Evolutionary conservation across 2,888 invertebrate species (phyloP).

Genomic region (Noctua janthe): DNA sequence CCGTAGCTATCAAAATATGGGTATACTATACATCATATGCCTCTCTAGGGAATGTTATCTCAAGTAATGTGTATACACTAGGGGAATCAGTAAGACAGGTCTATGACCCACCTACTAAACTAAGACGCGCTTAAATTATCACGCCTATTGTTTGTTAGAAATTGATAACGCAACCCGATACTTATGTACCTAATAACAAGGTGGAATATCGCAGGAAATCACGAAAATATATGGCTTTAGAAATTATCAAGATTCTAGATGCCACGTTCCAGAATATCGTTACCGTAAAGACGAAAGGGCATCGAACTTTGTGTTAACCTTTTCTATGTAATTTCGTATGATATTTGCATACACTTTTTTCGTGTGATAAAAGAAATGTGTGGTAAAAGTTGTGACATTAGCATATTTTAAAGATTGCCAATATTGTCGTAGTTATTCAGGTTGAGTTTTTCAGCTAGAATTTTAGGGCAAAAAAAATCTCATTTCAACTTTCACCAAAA

Average conservation of each 20-base stretch:
- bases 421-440: background rate
- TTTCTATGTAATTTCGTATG: slow-evolving; percentile 28
- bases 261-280: slow-evolving; percentile 47
- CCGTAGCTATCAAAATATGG: background rate
- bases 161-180: slow-evolving; percentile 21
- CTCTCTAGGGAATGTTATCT: background rate
- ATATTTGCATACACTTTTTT: slow-evolving; percentile 32
- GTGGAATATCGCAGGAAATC: slow-evolving; percentile 17
- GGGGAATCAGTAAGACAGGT: background rate
- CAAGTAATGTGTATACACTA: background rate
- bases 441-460: background rate
- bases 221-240: slow-evolving; percentile 36
- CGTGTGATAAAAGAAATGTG: background rate
- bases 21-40: background rate
- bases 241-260: slow-evolving; percentile 55
- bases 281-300: slow-evolving; percentile 38
- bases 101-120: background rate
- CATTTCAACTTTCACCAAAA: background rate
- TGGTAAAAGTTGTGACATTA: background rate
- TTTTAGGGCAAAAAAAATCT: background rate
- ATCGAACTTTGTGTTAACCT: slow-evolving; percentile 37
- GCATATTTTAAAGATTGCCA: background rate
- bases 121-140: background rate
- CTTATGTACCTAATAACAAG: slow-evolving; percentile 15
- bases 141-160: slow-evolving; percentile 12